Base-by-base conservation (phyloP, 2,113 vertebrate genomes). In the Castor canadensis region DNA sequence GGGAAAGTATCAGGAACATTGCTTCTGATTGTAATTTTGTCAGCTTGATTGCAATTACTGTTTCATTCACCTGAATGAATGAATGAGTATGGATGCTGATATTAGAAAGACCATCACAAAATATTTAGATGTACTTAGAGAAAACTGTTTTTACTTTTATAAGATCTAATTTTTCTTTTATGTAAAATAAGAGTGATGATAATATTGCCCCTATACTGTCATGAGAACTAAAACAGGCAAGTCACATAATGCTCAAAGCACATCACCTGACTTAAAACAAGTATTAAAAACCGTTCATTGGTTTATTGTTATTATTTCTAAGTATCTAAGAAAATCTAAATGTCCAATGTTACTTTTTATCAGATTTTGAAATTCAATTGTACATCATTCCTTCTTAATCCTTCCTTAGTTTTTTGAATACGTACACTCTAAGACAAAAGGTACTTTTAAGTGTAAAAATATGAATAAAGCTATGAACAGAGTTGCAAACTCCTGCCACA, bases 221-320 rank as follows among this genome's bases (percentile, higher is more conserved):
- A 71, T 32, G 43, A 93, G 6, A 87, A 89, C 82, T 85, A 87
- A 77, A 67, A 76, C 54, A 92, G 32, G 5, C 38, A 75, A 89
- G 89, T 94, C 35, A 24, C 40, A n/a, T 47, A 71, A 83, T 89
- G 30, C 19, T 93, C 32, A 91, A 75, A 79, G 71, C 7, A 75
- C 43, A 72, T 81, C 71, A 43, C 9, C 30, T 67, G 35, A 43
- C 26, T 54, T 22, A 94, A 12, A n/a, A 35, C 26, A 87, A 90
- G 5, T 24, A 35, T 15, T 86, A 16, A 92, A 88, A 96, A 47
- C 38, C 58, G 20, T 67, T 87, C 26, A 79, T 60, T 87, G 24
- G 22, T 62, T 82, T 93, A 69, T 91, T 67, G 43, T 43, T 75
- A 35, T 60, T 92, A 84, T 92, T 96, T 96, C 56, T 58, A 20